These are phyloP conservation scores for Ceratitis capitata DNA, from an alignment of 1,140 invertebrate species.

Conservation along the genomic window DNA sequence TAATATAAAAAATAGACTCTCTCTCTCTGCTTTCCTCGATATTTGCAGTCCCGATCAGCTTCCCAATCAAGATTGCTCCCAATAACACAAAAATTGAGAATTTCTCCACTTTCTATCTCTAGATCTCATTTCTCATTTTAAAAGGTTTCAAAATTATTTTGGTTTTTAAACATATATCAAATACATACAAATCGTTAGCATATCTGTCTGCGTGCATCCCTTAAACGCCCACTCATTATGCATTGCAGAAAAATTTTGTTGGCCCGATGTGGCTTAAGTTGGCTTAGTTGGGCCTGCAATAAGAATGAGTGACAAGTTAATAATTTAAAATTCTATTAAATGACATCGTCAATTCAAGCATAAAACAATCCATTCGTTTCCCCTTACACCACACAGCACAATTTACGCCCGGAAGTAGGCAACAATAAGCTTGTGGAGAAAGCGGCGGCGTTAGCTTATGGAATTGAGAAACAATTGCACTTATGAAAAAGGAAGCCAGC, in stretches of 20 bases:
- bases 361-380: background rate
- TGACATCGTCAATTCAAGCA: background rate
- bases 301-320: background rate
- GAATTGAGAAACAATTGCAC: background rate
- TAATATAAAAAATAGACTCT: too few species aligned
- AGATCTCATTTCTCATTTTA: too few species aligned
- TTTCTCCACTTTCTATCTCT: too few species aligned
- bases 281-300: background rate
- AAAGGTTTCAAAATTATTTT: too few species aligned
- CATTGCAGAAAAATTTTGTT: background rate
- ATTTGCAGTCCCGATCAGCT: too few species aligned
- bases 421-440: background rate
- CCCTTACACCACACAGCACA: background rate
- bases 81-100: too few species aligned
- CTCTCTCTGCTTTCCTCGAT: too few species aligned
- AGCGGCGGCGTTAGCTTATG: background rate
- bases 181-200: too few species aligned
- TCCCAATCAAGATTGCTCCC: too few species aligned
- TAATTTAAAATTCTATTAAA: slow-evolving; percentile 18
- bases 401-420: background rate
- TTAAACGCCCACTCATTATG: too few species aligned
- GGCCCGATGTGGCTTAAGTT: background rate
- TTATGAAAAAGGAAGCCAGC: background rate
- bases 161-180: too few species aligned
- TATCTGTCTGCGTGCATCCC: too few species aligned